A percentile compares a stretch with the other conserved stretches of the same genome.
Conservation (phyloP, 2,888 invertebrate genomes). For the Amphiduros pacificus region DNA sequence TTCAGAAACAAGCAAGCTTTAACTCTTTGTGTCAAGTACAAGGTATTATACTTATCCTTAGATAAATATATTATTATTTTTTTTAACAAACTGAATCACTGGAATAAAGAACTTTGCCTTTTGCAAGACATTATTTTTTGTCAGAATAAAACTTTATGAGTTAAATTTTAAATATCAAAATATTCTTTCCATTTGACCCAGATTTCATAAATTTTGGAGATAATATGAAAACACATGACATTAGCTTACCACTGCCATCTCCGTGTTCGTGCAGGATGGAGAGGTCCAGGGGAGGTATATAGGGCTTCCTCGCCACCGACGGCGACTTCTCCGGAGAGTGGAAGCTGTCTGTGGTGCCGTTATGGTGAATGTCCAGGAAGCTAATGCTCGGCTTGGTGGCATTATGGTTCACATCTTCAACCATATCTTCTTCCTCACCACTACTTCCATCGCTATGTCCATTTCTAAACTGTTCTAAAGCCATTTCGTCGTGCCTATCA, state of each 20-base stretch:
- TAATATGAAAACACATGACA: neutral
- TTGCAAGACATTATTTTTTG: too few relatives aligned
- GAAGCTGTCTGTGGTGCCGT: constrained; percentile 70
- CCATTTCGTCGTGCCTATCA: neutral
- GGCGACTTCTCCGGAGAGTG: constrained; percentile 64
- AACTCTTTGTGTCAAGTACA: too few relatives aligned
- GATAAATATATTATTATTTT: too few relatives aligned
- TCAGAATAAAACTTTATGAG: too few relatives aligned
- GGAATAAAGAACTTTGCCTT: too few relatives aligned
- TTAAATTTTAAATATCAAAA: too few relatives aligned
- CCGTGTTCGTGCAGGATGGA: constrained; percentile 67
- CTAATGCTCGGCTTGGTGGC: constrained; percentile 34
- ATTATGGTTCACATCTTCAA: constrained; percentile 27
- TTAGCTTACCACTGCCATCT: constrained; percentile 47
- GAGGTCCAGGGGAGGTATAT: constrained; percentile 64
- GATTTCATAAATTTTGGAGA: too few relatives aligned
- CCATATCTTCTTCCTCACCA: neutral
- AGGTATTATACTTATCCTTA: too few relatives aligned
- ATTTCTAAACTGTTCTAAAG: neutral
- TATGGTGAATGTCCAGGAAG: constrained; percentile 57
- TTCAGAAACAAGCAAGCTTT: neutral
- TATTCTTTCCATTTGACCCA: too few relatives aligned
- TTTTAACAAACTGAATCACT: too few relatives aligned
- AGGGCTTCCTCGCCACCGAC: constrained; percentile 59
- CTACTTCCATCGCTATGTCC: neutral